Evolutionary conservation across 2,113 vertebrate species (phyloP).

Genomic region (Proteles cristata): DNA sequence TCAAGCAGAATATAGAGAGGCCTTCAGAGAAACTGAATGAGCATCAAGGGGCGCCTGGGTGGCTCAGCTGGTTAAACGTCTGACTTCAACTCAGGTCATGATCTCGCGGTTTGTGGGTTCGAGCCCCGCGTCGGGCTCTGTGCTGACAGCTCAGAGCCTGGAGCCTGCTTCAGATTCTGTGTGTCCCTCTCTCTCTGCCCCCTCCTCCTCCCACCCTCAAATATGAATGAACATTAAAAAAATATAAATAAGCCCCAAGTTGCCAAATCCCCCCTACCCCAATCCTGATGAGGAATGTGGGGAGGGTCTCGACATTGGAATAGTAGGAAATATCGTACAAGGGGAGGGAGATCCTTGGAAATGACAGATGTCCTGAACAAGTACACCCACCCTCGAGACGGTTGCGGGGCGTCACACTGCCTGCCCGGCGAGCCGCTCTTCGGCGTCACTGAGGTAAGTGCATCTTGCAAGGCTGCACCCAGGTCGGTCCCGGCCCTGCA

Average conservation of each 20-base stretch:
- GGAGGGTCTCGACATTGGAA: fast-evolving
- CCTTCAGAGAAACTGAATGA: neutral
- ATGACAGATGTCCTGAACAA: neutral
- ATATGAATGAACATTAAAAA: too few relatives aligned
- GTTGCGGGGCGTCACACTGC: fast-evolving
- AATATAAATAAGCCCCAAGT: too few relatives aligned
- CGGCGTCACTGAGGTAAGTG: neutral
- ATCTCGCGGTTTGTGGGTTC: too few relatives aligned
- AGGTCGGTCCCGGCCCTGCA: neutral
- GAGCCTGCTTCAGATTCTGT: too few relatives aligned
- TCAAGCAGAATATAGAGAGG: neutral
- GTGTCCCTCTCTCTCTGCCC: too few relatives aligned
- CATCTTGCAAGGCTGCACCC: neutral
- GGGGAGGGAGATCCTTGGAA: neutral
- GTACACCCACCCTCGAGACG: neutral
- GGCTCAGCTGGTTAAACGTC: too few relatives aligned
- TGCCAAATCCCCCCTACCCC: neutral
- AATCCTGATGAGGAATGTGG: too few relatives aligned
- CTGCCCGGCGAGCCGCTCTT: neutral
- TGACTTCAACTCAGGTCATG: too few relatives aligned
- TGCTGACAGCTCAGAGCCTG: too few relatives aligned
- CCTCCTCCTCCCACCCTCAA: too few relatives aligned
- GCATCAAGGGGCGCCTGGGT: too few relatives aligned
- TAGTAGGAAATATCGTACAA: neutral
- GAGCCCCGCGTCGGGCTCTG: too few relatives aligned